Base-by-base conservation (phyloP, 2,113 vertebrate species). In the Podarcis muralis region DNA sequence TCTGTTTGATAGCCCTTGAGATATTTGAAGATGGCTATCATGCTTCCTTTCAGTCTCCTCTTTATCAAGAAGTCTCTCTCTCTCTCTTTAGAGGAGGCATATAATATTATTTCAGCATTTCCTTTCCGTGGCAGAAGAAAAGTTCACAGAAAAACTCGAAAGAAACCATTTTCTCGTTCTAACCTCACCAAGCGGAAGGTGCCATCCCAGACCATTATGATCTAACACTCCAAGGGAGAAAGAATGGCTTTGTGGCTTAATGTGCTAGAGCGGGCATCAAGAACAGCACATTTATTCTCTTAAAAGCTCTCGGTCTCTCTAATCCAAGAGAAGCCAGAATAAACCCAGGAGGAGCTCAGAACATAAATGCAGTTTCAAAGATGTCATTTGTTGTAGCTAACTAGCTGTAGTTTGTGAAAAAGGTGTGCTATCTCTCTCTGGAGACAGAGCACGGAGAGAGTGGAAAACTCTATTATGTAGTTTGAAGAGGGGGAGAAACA, bases 311-410 rank as follows among this genome's bases (percentile, higher is more conserved):
- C 6, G 16, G 9, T 62, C 25, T 75, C 59, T 83, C 57, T 83
- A 75, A 48, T 66, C 40, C 57, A 77, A 75, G n/a, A 48, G 57
- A 75, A 66, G 9, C 62, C 40, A 13, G n/a, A 53, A 12, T 71
- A 71, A 86, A 87, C 71, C 59, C 65, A 76, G 62, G 40, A 48
- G 22, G 25, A 83, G 30, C 32, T 27, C n/a, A 11, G 53, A 43
- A 48, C 16, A 53, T 66, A 68, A 77, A 77, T 83, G 37, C 12
- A 35, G 32, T 83, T 83, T 88, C 37, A 88, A 77, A 66, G 43
- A 83, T 68, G 30, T 12, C 20, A 77, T 77, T 88, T 77, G 66
- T 88, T 77, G 83, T 30, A 48, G 30, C 77, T 88, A 88, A 48
- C 37, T 53, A 43, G 71, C 13, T 88, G 20, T 22, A 76, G 37